Base-by-base conservation (phyloP, 2,888 invertebrate genomes). In the Gasteruption jaculator region DNA sequence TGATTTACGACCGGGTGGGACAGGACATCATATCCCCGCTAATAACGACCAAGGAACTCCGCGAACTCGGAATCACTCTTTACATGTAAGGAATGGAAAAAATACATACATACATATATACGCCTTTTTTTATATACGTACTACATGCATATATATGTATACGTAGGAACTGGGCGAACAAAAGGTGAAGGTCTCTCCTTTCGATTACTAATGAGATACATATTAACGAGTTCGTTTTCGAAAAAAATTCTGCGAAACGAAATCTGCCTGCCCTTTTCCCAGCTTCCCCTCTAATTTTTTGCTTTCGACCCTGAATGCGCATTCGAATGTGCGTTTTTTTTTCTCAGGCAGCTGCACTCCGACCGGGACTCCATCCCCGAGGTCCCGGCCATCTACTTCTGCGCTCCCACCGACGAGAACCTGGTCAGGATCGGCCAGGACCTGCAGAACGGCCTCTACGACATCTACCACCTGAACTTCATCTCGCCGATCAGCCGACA, bases 21-120 rank as follows among this genome's bases (percentile, higher is more conserved):
- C 97, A 99, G 74, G 97, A 99, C 68, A 94, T 99, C 35, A 94
- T 99, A 58, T 95, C 97, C 10, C 97, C 99, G 0, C 73, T 99
- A 38, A 81, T 99, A 63, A 91, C 94, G 14, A 86, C 99, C 12
- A 94, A 94, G 71, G 96, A 99, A 64, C 76, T 99, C 3, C 74
- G 97, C 57, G 96, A 97, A 70, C 75, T 93, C 61, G 97, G 99
- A 48, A 93, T 99, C 27, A 99, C 99, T 24, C 79, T 99, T 46
- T 96, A 99, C 78, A 84, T 99, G 91, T 95, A 79, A 80, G 84
- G 8, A 18, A 18, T n/a, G n/a, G 22, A 10, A 26, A 18, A 16
- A 15, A n/a, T n/a, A n/a, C n/a, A n/a, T 44, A 27, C 7, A 21
- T 26, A 21, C 5, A 18, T 16, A 12, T 14, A 24, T 14, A 38